Evolutionary conservation across 2,113 vertebrate genomes (phyloP).

Genomic region (Halcyon malimbica): DNA sequence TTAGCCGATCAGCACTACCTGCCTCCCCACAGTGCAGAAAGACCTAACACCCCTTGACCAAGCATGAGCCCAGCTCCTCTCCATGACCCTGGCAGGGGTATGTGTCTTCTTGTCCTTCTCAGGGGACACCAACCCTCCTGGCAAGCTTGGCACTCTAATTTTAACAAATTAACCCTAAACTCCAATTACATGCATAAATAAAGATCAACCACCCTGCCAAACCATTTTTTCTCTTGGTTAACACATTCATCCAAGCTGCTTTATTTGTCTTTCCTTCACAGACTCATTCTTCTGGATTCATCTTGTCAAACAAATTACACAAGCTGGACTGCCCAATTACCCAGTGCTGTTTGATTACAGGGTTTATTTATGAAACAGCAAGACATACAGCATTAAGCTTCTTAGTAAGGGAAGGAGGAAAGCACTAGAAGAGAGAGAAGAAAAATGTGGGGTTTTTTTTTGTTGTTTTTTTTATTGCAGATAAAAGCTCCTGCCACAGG

Average conservation of each 20-base stretch:
- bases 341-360: conserved; percentile 47
- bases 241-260: conserved; percentile 60
- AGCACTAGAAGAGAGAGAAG: not conserved
- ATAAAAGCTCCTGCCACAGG: conserved; percentile 22
- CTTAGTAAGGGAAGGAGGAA: conserved; percentile 43
- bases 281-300: conserved; percentile 41
- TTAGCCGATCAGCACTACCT: not conserved
- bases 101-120: not conserved
- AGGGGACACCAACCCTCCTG: not conserved
- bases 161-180: conserved; percentile 26
- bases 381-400: conserved; percentile 57
- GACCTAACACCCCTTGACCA: not conserved
- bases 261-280: conserved; percentile 58
- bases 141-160: conserved; percentile 3
- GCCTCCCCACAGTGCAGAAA: not conserved
- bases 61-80: not conserved
- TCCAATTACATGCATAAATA: conserved; percentile 57
- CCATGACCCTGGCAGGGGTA: fast-evolving
- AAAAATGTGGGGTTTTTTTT: not conserved
- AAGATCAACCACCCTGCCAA: conserved; percentile 44
- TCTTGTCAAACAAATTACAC: conserved; percentile 61
- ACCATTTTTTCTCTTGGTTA: conserved; percentile 18
- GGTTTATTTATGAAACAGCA: conserved; percentile 61
- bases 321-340: conserved; percentile 57
- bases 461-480: not conserved